phyloP scores from a whole-genome alignment of 2,797 vertebrate species.

The Scarus forsteni region DNA sequence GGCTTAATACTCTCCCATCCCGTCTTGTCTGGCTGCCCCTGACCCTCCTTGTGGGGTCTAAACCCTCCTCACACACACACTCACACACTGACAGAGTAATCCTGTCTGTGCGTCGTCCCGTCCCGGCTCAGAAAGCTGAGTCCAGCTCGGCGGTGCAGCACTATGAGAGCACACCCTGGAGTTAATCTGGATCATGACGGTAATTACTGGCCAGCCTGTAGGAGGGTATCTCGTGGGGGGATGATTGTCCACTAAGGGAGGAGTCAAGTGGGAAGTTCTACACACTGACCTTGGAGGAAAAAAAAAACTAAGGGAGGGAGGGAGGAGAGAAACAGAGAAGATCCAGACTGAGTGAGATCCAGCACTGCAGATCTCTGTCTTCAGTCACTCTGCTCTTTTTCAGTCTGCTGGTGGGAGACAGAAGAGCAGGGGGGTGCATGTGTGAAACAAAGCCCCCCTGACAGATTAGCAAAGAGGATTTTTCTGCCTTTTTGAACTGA shows the following conservation, averaged over 20 bases:
- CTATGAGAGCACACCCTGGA: constrained; percentile 67
- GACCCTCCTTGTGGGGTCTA: constrained; percentile 48
- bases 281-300: constrained; percentile 78
- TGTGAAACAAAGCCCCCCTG: constrained; percentile 37
- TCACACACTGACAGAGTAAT: constrained; percentile 49
- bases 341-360: constrained; percentile 68
- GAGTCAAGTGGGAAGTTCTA: constrained; percentile 56
- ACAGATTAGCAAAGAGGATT: constrained; percentile 56
- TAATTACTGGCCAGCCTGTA: constrained; percentile 68
- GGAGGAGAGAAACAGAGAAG: constrained; percentile 33
- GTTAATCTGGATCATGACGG: constrained; percentile 82
- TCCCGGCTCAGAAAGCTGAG: constrained; percentile 25
- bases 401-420: constrained; percentile 31
- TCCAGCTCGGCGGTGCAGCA: constrained; percentile 20
- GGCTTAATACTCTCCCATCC: constrained; percentile 28
- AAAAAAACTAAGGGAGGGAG: constrained; percentile 45
- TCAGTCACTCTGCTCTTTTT: constrained; percentile 29
- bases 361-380: constrained; percentile 69
- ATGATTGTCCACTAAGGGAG: constrained; percentile 58
- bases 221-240: constrained; percentile 20
- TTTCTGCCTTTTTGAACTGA: constrained; percentile 32
- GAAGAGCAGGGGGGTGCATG: constrained; percentile 24
- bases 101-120: constrained; percentile 62
- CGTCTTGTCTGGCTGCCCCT: constrained; percentile 25
- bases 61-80: neutral